Conservation (phyloP, 1,140 invertebrate genomes). For the Cherax destructor region DNA sequence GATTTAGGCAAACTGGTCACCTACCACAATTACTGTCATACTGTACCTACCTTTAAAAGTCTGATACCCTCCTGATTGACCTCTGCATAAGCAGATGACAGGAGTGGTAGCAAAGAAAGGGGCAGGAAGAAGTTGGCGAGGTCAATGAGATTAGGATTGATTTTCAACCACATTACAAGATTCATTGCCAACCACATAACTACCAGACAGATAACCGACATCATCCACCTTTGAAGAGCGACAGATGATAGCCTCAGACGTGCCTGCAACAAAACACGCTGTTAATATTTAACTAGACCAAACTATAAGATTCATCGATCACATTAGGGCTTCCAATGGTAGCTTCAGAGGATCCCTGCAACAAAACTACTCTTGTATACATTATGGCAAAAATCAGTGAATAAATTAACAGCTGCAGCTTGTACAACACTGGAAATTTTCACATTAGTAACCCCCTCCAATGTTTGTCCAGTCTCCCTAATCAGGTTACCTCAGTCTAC, state of each 20-base stretch:
- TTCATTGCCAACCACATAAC: conserved; percentile 74
- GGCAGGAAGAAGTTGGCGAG: conserved; percentile 75
- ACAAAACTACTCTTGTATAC: too few relatives aligned
- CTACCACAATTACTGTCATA: too few relatives aligned
- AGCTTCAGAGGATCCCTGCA: too few relatives aligned
- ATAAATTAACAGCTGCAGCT: too few relatives aligned
- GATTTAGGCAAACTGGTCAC: too few relatives aligned
- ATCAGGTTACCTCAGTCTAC: too few relatives aligned
- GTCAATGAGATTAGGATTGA: conserved; percentile 73
- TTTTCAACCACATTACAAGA: conserved; percentile 74
- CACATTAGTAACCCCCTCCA: too few relatives aligned
- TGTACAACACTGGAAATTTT: too few relatives aligned
- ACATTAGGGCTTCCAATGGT: background rate
- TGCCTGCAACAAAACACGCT: conserved; percentile 70
- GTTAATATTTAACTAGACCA: background rate
- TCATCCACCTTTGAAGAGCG: conserved; percentile 75
- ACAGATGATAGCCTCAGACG: conserved; percentile 74
- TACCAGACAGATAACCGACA: conserved; percentile 74
- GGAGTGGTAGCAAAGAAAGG: conserved; percentile 74
- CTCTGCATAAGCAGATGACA: conserved; percentile 75
- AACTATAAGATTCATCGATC: background rate
- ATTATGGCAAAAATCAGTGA: too few relatives aligned
- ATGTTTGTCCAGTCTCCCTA: too few relatives aligned
- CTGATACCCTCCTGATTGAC: conserved; percentile 75
- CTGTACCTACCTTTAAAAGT: conserved; percentile 73